A percentile compares a stretch with the other conserved stretches of the same genome.
phyloP scores from a whole-genome alignment of 1,140 invertebrate species.

The Orchesella cincta region DNA sequence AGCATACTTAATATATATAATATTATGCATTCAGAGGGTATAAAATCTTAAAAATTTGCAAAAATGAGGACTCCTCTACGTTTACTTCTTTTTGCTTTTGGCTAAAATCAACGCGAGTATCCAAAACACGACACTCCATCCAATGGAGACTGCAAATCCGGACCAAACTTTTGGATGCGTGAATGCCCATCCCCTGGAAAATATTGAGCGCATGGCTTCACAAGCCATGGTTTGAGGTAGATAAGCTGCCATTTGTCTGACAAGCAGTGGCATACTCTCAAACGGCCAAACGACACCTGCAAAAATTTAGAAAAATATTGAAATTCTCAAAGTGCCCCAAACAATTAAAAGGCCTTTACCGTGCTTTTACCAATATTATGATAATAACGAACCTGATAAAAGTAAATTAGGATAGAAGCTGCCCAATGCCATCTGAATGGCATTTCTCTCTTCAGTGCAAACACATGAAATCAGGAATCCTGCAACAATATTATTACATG shows the following conservation, averaged over 20 bases:
- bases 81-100: constrained; percentile 69
- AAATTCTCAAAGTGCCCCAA: neutral
- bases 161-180: constrained; percentile 79
- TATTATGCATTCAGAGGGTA: too few species aligned
- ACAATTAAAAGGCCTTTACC: too few species aligned
- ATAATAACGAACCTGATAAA: constrained; percentile 88
- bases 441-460: constrained; percentile 85
- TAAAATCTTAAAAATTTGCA: too few species aligned
- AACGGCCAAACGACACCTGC: constrained; percentile 84
- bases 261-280: constrained; percentile 85
- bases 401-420: constrained; percentile 90
- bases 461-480: constrained; percentile 85
- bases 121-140: constrained; percentile 83
- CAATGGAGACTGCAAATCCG: constrained; percentile 81
- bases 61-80: too few species aligned
- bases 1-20: too few species aligned
- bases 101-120: constrained; percentile 74
- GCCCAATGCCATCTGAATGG: constrained; percentile 88
- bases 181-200: constrained; percentile 86
- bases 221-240: constrained; percentile 89
- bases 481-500: constrained; percentile 54
- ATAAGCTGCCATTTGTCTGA: constrained; percentile 74
- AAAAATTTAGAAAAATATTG: constrained; percentile 41
- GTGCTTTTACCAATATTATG: too few species aligned
- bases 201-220: constrained; percentile 81